phyloP scores from a whole-genome alignment of 2,888 invertebrate species.

The Lithophane ornitopus region DNA sequence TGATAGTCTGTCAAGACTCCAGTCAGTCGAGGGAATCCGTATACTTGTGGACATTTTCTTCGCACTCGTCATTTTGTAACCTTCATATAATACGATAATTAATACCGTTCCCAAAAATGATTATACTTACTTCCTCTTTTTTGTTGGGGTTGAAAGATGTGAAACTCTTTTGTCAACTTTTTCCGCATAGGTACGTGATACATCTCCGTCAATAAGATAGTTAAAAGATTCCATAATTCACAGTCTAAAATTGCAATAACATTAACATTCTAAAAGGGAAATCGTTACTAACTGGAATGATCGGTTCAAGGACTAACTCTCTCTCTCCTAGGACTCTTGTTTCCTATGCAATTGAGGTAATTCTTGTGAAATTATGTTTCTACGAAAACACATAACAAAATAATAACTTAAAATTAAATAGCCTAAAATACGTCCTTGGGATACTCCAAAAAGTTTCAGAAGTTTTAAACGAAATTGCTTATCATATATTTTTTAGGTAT shows the following conservation, averaged over 20 bases:
- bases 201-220: not conserved
- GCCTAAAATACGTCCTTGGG: constrained; percentile 19
- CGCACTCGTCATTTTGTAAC: not conserved
- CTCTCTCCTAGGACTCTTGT: too few species aligned
- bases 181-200: not conserved
- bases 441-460: constrained; percentile 14
- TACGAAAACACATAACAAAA: not conserved
- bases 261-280: constrained; percentile 12
- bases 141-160: not conserved
- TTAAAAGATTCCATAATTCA: constrained; percentile 49
- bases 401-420: not conserved
- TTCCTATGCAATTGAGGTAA: constrained; percentile 6
- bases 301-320: not conserved
- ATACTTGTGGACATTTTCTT: not conserved
- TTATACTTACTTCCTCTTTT: not conserved
- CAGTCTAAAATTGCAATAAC: constrained; percentile 12
- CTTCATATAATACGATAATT: not conserved
- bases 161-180: not conserved
- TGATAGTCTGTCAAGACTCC: not conserved
- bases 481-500: not conserved
- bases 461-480: not conserved
- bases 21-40: too few species aligned
- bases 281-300: constrained; percentile 43
- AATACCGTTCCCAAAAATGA: not conserved
- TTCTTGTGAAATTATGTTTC: not conserved